Evolutionary conservation across 2,888 invertebrate genomes (phyloP).

Genomic region (Autographa pulchrina): DNA sequence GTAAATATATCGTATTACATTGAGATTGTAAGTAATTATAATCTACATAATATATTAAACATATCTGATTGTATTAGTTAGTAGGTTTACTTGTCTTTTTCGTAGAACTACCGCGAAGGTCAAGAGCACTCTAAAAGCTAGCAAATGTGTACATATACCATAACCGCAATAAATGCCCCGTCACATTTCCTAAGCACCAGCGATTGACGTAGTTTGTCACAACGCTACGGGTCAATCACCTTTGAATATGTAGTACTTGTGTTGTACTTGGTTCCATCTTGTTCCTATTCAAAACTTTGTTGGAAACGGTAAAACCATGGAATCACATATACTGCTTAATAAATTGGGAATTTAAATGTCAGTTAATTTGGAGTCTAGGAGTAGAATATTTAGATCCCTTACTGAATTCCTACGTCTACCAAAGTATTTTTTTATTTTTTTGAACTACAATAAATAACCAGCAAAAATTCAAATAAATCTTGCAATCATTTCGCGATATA

Average conservation of each 20-base stretch:
- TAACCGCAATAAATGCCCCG: not conserved
- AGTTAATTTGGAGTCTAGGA: too few relatives aligned
- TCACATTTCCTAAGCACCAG: not conserved
- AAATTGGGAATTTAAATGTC: not conserved
- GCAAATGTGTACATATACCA: not conserved
- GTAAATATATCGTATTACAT: conserved; percentile 30
- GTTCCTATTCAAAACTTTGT: not conserved
- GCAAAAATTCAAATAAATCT: not conserved
- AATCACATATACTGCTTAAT: not conserved
- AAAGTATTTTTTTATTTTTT: too few relatives aligned
- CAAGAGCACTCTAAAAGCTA: not conserved
- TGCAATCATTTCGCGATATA: conserved; percentile 4
- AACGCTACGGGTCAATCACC: conserved; percentile 1
- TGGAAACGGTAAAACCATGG: not conserved
- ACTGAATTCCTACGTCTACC: too few relatives aligned
- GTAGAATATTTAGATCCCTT: too few relatives aligned
- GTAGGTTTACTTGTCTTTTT: not conserved
- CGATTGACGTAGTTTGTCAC: conserved; percentile 1
- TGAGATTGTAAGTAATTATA: conserved; percentile 30
- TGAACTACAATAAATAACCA: too few relatives aligned
- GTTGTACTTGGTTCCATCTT: not conserved
- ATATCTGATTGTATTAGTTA: not conserved
- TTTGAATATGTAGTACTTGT: not conserved
- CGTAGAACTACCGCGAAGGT: not conserved
- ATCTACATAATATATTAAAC: not conserved